These are phyloP conservation scores for Cathartes aura DNA, from an alignment of 2,113 vertebrate species.

Conservation along the genomic window DNA sequence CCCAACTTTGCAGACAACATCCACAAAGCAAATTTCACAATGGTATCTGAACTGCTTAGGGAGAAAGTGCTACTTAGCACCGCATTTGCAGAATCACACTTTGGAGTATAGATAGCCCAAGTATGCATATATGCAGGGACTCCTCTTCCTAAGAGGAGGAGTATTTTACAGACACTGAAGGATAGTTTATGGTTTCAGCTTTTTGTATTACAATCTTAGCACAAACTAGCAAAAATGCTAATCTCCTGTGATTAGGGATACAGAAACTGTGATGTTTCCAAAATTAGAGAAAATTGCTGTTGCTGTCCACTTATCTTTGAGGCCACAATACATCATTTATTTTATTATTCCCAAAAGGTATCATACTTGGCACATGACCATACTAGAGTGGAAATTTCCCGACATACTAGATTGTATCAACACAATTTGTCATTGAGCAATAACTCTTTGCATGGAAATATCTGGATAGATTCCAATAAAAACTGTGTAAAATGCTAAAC, in stretches of 20 bases:
- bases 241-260: not conserved
- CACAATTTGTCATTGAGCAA: constrained; percentile 51
- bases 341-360: not conserved
- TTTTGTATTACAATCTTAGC: not conserved
- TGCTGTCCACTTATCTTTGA: not conserved
- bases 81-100: not conserved
- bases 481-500: not conserved
- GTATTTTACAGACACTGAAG: not conserved
- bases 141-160: not conserved
- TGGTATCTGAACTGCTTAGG: not conserved
- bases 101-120: not conserved
- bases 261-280: not conserved
- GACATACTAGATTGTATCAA: constrained; percentile 4
- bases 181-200: not conserved
- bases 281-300: not conserved
- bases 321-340: not conserved
- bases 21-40: not conserved
- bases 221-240: not conserved
- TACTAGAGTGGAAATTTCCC: constrained; percentile 18
- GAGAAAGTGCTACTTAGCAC: not conserved
- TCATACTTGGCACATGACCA: not conserved
- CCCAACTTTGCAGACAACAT: not conserved
- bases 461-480: constrained; percentile 30
- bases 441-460: constrained; percentile 40
- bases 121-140: fast-evolving